phyloP scores from a whole-genome alignment of 2,888 invertebrate species.

The Melanophora roralis region DNA sequence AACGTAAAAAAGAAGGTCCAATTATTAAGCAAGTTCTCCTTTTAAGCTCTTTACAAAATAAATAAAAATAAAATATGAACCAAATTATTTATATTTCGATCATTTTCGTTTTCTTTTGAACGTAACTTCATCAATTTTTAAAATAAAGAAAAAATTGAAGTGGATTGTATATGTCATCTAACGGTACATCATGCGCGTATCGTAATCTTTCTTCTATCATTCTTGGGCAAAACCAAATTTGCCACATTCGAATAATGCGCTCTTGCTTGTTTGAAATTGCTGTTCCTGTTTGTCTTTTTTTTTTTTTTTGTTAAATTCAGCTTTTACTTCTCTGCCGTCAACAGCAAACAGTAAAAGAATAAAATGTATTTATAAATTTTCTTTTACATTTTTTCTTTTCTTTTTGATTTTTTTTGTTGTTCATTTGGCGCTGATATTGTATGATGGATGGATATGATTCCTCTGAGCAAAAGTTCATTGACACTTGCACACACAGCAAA shows the following conservation, averaged over 20 bases:
- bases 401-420: slow-evolving; percentile 41
- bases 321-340: slow-evolving; percentile 52
- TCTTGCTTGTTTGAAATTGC: background rate
- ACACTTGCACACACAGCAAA: slow-evolving; percentile 68
- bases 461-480: slow-evolving; percentile 75
- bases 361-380: slow-evolving; percentile 41
- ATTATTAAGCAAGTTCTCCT: too few relatives aligned
- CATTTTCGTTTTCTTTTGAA: too few relatives aligned
- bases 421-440: slow-evolving; percentile 48
- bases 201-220: too few relatives aligned
- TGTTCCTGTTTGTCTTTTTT: slow-evolving; percentile 29
- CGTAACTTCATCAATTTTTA: too few relatives aligned
- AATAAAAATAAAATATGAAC: too few relatives aligned
- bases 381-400: slow-evolving; percentile 22
- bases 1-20: too few relatives aligned
- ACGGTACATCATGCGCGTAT: too few relatives aligned
- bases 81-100: too few relatives aligned
- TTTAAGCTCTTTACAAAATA: too few relatives aligned
- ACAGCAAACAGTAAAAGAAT: slow-evolving; percentile 35
- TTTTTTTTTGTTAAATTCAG: slow-evolving; percentile 54
- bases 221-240: too few relatives aligned
- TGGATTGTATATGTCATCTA: too few relatives aligned
- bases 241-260: slow-evolving; percentile 13
- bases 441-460: slow-evolving; percentile 47
- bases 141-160: too few relatives aligned